phyloP scores from a whole-genome alignment of 2,888 invertebrate genomes.

The Gari tellinella region DNA sequence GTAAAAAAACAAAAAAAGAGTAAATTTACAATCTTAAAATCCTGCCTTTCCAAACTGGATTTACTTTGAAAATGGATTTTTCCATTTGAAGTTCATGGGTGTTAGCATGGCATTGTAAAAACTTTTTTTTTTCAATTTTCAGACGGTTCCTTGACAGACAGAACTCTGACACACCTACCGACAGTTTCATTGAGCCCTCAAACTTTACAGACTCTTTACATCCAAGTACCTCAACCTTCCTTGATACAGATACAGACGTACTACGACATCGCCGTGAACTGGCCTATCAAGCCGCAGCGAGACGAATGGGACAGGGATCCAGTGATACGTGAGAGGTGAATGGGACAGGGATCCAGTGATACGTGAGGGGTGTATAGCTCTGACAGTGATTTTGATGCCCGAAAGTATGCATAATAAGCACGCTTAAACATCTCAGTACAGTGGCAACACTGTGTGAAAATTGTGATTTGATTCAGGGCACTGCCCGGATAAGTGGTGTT shows the following conservation, averaged over 20 bases:
- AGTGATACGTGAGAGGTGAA: conserved; percentile 2
- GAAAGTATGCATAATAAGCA: too few species aligned
- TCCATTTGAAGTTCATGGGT: too few species aligned
- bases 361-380: conserved; percentile 10
- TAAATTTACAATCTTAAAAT: too few species aligned
- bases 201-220: not conserved
- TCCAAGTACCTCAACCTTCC: not conserved
- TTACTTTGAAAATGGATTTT: too few species aligned
- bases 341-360: conserved; percentile 17
- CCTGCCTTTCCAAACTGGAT: too few species aligned
- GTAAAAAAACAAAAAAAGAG: too few species aligned
- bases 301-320: conserved; percentile 32
- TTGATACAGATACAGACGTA: not conserved
- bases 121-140: not conserved
- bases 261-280: conserved; percentile 47
- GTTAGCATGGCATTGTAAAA: too few species aligned
- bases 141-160: conserved; percentile 23
- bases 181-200: not conserved
- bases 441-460: too few species aligned
- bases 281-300: conserved; percentile 48
- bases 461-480: too few species aligned
- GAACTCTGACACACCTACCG: not conserved
- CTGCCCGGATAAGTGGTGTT: too few species aligned
- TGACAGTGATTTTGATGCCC: too few species aligned
- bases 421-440: too few species aligned